Evolutionary conservation across 2,797 vertebrate species (phyloP), one percentile per base, ranked within the genome.

Genomic region (Okamejei kenojei): DNA sequence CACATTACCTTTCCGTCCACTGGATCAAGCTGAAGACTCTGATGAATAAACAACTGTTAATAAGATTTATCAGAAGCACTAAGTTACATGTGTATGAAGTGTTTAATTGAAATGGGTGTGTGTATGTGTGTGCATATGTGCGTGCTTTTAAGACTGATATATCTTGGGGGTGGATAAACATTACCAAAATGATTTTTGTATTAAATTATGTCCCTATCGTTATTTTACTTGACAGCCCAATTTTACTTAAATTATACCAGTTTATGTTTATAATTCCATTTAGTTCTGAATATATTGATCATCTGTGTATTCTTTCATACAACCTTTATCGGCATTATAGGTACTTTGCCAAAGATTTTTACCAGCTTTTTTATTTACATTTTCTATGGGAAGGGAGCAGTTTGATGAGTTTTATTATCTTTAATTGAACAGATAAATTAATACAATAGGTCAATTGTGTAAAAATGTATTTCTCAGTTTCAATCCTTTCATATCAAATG

Each of bases 1-100:
- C 10, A 95, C 74, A 0, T 76, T 96, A 95, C 96, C 95, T 78
- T 97, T 97, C 93, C 95, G 71, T 45, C 95, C 95, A 9, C 95
- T 90, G 78, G 94, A 94, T 82, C 95, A 95, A 7, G 93, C 94
- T 84, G 95, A 96, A n/a, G 94, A 94, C n/a, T 94, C 95, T 4
- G 95, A 96, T 26, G 61, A 68, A 54, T 77, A 71, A 93, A 76
- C 13, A 21, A 38, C 38, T 54, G 45, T 92, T 74, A 35, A 74
- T 0, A 8, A 54, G 13, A 6, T 7, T 54, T 71, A 74, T 54
- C 29, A 35, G 32, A 32, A 65, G 7, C n/a, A n/a, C 29, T 88
- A 1, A 65, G 1, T 61, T 11, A 6, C 35, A 32, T 65, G 45
- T 76, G 54, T 76, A 38, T 73, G 90, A 74, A 76, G 5, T 71